Evolutionary conservation across 1,140 invertebrate species (phyloP), one percentile per base, ranked within the genome.

Genomic region (Vollenhovia emeryi): DNA sequence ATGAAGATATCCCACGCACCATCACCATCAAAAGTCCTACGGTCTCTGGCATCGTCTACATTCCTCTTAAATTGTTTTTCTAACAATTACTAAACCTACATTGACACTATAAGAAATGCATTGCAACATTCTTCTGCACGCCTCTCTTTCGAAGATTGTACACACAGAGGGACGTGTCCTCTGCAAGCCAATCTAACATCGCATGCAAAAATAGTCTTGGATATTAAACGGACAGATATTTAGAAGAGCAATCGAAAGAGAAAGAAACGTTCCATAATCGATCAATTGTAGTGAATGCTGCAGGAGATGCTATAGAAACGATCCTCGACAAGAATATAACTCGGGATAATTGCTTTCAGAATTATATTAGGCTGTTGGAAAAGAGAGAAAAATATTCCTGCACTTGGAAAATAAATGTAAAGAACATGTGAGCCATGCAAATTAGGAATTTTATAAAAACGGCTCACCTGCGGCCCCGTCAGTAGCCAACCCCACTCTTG

Each of bases 1-100:
- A 78, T 82, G 57, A 88, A 68, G 75, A 74, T 83, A 89, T 86
- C 76, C 90, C 90, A 89, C 88, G 80, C 86, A 92, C 93, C 93
- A 92, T 87, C 90, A 92, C 90, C 93, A 92, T 87, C 60, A 75
- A 82, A 71, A 85, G 66, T 89, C 80, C 66, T 89, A 87, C 76
- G 68, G 87, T 86, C 64, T 86, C 71, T 83, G 73, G 73, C 55
- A 82, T 86, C 66, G 83, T 85, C 36, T 59, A 80, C 64, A 73
- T 43, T 76, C 86, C 84, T 85, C 88, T 87, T 94, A 94, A 95
- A 95, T 95, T 95, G 94, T 95, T 95, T 95, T 95, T 95, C 94
- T 95, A 95, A 95, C 94, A 94, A 92, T 91, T 90, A 86, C 66
- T 60, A 74, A 71, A 78, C 57, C 62, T 36, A 89, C 30, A 71